Evolutionary conservation across 2,113 vertebrate genomes (phyloP).

Genomic region (Microtus montanus): DNA sequence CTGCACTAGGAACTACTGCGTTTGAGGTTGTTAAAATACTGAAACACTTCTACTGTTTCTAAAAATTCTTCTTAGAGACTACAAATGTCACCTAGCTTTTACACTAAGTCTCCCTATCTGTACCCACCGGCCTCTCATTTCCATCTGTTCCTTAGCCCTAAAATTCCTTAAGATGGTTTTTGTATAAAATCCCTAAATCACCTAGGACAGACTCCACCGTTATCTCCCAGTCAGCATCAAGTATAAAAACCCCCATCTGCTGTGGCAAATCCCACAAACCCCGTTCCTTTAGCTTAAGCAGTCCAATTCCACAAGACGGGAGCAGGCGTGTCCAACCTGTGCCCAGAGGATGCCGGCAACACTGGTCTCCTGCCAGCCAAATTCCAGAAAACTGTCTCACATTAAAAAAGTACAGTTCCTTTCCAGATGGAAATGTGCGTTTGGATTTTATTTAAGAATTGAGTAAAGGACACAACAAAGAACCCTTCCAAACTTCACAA

Average conservation of each 20-base stretch:
- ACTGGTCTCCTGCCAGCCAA: not conserved
- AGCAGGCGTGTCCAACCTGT: not conserved
- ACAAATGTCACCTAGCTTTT: not conserved
- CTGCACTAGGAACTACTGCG: not conserved
- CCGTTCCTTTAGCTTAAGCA: not conserved
- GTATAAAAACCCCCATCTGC: conserved; percentile 36
- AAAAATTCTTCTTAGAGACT: conserved; percentile 3
- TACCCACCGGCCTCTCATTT: not conserved
- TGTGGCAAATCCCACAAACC: not conserved
- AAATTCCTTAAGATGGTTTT: not conserved
- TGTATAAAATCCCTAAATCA: not conserved
- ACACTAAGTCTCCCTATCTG: not conserved
- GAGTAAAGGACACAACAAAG: not conserved
- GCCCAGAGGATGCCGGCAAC: not conserved
- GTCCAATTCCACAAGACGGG: not conserved
- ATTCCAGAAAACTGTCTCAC: not conserved
- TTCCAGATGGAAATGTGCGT: not conserved
- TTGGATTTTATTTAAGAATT: not conserved
- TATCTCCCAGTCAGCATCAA: not conserved
- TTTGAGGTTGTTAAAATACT: not conserved
- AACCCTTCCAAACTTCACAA: not conserved
- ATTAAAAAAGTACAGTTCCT: not conserved
- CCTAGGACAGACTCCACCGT: not conserved
- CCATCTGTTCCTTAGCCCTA: not conserved
- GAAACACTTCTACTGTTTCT: not conserved